A percentile compares a stretch with the other conserved stretches of the same genome.
phyloP scores from a whole-genome alignment of 2,888 invertebrate genomes.

The Troides oblongomaculatus region DNA sequence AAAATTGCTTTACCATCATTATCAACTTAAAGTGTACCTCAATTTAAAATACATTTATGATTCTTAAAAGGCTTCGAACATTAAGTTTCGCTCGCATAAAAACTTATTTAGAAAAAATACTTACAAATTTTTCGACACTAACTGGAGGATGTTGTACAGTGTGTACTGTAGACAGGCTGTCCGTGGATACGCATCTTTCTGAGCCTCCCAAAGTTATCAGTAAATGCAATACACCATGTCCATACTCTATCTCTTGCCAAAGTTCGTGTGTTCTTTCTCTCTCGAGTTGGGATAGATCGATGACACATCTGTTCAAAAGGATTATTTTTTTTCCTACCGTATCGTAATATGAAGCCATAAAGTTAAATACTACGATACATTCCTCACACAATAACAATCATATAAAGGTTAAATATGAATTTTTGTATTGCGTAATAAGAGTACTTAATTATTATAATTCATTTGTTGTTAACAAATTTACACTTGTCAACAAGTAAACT shows the following conservation, averaged over 20 bases:
- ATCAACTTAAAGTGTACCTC: background rate
- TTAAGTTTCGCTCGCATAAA: conserved; percentile 1
- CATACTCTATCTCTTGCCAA: conserved; percentile 70
- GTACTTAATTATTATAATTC: too few relatives aligned
- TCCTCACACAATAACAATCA: too few relatives aligned
- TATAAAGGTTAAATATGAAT: too few relatives aligned
- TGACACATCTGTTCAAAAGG: conserved; percentile 52
- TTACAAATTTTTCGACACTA: conserved; percentile 60
- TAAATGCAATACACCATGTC: conserved; percentile 64
- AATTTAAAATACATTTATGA: conserved; percentile 1
- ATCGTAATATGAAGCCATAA: too few relatives aligned
- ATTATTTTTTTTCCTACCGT: background rate
- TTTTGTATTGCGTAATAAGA: too few relatives aligned
- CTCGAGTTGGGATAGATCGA: conserved; percentile 65
- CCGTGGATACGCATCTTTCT: conserved; percentile 44
- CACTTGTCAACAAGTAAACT: too few relatives aligned
- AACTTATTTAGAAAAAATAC: conserved; percentile 35
- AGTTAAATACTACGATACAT: too few relatives aligned
- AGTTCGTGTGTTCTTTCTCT: conserved; percentile 71
- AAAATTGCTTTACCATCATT: background rate
- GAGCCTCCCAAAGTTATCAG: conserved; percentile 63
- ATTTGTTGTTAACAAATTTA: too few relatives aligned
- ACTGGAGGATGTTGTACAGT: conserved; percentile 44
- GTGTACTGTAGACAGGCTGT: conserved; percentile 63
- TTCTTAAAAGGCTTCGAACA: too few relatives aligned